Evolutionary conservation across 2,113 vertebrate genomes (phyloP).

Genomic region (Psophia crepitans): DNA sequence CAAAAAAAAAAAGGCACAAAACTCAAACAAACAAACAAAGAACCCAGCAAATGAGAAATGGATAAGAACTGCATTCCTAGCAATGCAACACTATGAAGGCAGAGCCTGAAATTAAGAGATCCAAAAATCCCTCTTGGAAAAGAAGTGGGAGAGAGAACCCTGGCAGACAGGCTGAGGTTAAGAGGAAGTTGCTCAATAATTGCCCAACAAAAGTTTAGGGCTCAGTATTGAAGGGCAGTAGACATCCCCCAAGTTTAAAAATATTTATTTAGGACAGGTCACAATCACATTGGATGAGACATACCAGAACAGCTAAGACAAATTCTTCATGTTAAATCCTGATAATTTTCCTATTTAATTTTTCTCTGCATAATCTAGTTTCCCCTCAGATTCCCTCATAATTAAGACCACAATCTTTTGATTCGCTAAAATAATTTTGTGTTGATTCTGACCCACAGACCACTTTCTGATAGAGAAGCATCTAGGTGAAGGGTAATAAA

Average conservation of each 20-base stretch:
- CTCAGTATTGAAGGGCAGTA: neutral
- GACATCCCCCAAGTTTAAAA: neutral
- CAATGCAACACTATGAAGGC: neutral
- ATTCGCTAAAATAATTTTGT: neutral
- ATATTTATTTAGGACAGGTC: neutral
- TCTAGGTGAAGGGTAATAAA: neutral
- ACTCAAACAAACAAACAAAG: neutral
- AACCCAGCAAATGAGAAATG: no score
- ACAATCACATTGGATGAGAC: neutral
- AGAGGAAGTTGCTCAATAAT: neutral
- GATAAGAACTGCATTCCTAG: neutral
- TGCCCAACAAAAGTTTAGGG: neutral
- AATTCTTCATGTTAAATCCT: neutral
- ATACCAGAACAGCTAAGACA: neutral
- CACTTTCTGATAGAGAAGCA: neutral
- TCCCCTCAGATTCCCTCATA: neutral
- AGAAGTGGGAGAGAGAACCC: accelerated
- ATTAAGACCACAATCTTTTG: neutral
- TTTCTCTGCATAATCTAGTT: neutral
- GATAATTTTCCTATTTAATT: neutral
- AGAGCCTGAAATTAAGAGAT: neutral
- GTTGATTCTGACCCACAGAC: neutral
- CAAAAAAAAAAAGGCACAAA: neutral
- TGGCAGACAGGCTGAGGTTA: neutral
- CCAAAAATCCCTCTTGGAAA: neutral